Base-by-base conservation (phyloP, 1,140 invertebrate species). In the Apolygus lucorum region DNA sequence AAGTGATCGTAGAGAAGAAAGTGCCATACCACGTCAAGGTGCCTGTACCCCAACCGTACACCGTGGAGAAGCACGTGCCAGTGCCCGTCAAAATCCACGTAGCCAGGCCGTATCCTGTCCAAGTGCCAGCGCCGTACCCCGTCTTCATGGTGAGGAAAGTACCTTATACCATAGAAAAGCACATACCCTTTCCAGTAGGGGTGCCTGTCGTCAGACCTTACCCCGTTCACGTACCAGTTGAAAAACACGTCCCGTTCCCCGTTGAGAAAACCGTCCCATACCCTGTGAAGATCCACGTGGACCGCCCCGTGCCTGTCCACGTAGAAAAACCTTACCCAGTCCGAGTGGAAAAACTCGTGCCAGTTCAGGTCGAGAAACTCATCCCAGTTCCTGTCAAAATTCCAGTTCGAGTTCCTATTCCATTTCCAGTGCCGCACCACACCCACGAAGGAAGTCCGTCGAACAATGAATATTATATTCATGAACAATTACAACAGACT, bases 231-330 rank as follows among this genome's bases (percentile, higher is more conserved):
- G 26, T 63, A 24, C 2, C 21, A 2, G 62, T 63, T 42, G 34
- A 42, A 2, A 25, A 63, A 2, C 22, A 63, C 21, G 26, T 63
- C 17, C 2, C 22, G 1, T n/a, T 63, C 62, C 62, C 62, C 1
- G 62, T 63, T 14, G 62, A 63, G 27, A 63, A 63, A 27, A 27
- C 21, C 14, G 62, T 63, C 21, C 62, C 62, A 17, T 63, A 63
- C 27, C 27, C 22, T 2, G 62, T 63, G 4, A 27, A 27, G 24
- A 63, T 25, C 2, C 21, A 22, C 2, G 22, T 25, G 21, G 22
- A n/a, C 2, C 22, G 22, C 22, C 22, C 22, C 21, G 62, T 63
- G 14, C 22, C 22, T 25, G 62, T 63, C 2, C 62, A 22, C 24
- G 62, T 63, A 14, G 62, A 63, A 22, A 63, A 25, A 63, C 62